Conservation (phyloP, 2,888 invertebrate genomes). For the Apamea epomidion region DNA sequence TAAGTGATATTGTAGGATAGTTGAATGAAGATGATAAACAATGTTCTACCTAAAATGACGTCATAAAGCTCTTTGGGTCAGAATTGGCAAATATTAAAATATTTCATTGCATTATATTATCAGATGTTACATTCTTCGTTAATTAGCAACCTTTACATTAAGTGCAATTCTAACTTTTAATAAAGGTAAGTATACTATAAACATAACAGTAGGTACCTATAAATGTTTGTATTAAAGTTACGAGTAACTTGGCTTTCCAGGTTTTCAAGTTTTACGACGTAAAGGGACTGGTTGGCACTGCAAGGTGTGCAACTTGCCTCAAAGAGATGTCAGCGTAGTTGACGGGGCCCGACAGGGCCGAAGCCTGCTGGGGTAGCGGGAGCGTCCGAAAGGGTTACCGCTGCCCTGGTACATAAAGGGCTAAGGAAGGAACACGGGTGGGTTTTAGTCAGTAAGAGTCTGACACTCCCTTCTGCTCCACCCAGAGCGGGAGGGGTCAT, state of each 20-base stretch:
- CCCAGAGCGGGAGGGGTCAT: too few relatives aligned
- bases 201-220: neutral
- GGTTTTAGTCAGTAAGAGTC: too few relatives aligned
- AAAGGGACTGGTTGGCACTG: neutral
- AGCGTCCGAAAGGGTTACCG: too few relatives aligned
- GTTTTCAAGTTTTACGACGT: conserved; percentile 22
- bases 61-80: too few relatives aligned
- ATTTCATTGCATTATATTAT: neutral
- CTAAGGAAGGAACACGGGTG: too few relatives aligned
- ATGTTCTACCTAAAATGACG: too few relatives aligned
- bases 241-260: conserved; percentile 20
- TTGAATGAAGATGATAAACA: neutral
- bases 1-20: neutral
- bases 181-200: conserved; percentile 13
- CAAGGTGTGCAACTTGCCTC: too few relatives aligned
- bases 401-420: too few relatives aligned
- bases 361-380: too few relatives aligned
- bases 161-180: conserved; percentile 18
- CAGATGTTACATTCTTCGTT: neutral
- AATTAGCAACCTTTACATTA: neutral
- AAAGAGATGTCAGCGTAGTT: too few relatives aligned
- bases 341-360: too few relatives aligned
- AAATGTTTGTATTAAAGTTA: conserved; percentile 18
- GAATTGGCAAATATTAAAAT: neutral
- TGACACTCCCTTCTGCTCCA: too few relatives aligned